A percentile compares a stretch with the other conserved stretches of the same genome.
Evolutionary conservation across 1,140 invertebrate species (phyloP).

Genomic region (Drosophila aff.): DNA sequence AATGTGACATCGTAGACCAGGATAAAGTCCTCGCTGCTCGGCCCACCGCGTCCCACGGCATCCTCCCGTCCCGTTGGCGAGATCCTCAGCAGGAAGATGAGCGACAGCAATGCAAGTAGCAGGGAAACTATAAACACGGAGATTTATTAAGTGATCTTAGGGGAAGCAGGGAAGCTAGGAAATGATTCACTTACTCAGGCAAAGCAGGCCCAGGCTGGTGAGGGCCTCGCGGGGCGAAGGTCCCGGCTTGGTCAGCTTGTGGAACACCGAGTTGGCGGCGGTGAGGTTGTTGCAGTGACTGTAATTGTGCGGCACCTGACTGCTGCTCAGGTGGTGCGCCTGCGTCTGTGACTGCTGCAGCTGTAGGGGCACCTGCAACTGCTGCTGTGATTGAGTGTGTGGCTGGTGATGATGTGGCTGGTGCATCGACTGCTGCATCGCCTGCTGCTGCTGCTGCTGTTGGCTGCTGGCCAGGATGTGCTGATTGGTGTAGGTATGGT

Average conservation of each 20-base stretch:
- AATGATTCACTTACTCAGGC: conserved; percentile 86
- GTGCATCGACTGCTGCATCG: conserved; percentile 42
- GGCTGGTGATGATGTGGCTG: conserved; percentile 35
- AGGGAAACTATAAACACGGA: conserved; percentile 88
- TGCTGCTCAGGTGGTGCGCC: conserved; percentile 10
- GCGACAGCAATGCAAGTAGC: conserved; percentile 91
- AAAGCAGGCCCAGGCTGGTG: conserved; percentile 94
- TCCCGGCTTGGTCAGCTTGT: conserved; percentile 70
- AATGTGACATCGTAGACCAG: conserved; percentile 96
- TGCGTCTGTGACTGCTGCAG: conserved; percentile 18
- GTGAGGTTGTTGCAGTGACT: conserved; percentile 72
- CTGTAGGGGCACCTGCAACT: conserved; percentile 19
- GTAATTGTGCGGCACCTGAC: conserved; percentile 62
- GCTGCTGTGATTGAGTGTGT: conserved; percentile 29
- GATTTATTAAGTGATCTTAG: neutral
- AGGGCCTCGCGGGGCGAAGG: conserved; percentile 88
- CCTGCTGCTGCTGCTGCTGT: conserved; percentile 39
- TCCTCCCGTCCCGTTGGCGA: conserved; percentile 87
- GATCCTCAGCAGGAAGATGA: conserved; percentile 94
- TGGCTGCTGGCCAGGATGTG: conserved; percentile 69
- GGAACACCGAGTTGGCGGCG: conserved; percentile 38
- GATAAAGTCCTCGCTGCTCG: conserved; percentile 91
- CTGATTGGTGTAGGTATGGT: conserved; percentile 80
- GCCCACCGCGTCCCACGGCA: conserved; percentile 73
- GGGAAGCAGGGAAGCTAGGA: rapidly evolving